Conservation (phyloP, 2,888 invertebrate species). For the Spilosoma lubricipeda region DNA sequence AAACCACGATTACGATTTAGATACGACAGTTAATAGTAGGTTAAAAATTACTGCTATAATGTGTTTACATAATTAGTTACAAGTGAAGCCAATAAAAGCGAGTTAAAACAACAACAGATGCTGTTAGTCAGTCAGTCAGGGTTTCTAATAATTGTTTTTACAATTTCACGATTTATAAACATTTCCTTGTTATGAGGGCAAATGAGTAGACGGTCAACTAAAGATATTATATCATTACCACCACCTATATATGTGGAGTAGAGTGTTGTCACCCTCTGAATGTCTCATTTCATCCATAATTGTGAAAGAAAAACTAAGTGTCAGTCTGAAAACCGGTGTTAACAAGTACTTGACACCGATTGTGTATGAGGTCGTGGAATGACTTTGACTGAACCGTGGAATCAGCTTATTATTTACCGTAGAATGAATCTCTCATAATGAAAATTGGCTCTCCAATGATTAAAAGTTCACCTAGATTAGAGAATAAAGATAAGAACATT, state of each 20-base stretch:
- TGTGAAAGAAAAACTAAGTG: too few species aligned
- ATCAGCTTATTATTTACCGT: not conserved
- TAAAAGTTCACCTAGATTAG: not conserved
- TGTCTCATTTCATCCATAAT: too few species aligned
- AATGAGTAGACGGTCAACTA: not conserved
- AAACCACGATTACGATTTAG: not conserved
- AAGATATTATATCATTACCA: too few species aligned
- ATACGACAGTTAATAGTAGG: not conserved
- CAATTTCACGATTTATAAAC: slow-evolving; percentile 1
- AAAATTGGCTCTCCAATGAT: not conserved
- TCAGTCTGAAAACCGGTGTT: too few species aligned
- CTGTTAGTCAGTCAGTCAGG: not conserved
- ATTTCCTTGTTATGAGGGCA: not conserved
- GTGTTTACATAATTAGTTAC: not conserved
- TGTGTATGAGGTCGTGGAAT: too few species aligned
- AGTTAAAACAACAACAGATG: not conserved
- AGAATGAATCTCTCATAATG: not conserved
- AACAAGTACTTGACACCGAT: too few species aligned
- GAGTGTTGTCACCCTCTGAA: not conserved
- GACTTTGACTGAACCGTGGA: too few species aligned
- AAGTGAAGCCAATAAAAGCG: not conserved
- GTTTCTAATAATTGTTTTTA: slow-evolving; percentile 1
- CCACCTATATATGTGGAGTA: not conserved
- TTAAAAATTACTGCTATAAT: not conserved
- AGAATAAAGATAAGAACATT: not conserved